These are phyloP conservation scores for Rhodophaea formosa DNA, from an alignment of 2,888 invertebrate genomes.

Conservation along the genomic window DNA sequence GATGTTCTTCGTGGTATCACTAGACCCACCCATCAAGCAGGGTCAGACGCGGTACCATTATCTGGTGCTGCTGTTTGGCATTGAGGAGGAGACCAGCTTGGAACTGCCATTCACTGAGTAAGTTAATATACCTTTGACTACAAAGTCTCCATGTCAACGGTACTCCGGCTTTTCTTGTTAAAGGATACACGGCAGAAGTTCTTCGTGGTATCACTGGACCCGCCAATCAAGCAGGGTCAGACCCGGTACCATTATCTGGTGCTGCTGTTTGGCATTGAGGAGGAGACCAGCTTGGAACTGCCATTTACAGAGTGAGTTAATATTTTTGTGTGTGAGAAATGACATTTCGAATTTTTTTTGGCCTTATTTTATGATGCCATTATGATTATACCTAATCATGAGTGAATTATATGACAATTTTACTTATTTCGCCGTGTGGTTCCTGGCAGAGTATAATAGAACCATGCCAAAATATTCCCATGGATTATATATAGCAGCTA, in stretches of 20 bases:
- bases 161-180: constrained; percentile 94
- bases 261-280: constrained; percentile 95
- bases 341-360: no score
- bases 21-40: constrained; percentile 99
- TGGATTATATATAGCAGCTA: no score
- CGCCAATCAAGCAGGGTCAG: constrained; percentile 99
- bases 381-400: no score
- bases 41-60: constrained; percentile 99
- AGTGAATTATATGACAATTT: no score
- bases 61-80: constrained; percentile 94
- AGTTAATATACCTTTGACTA: constrained; percentile 96
- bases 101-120: constrained; percentile 96
- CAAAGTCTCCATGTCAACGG: constrained; percentile 99
- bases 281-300: constrained; percentile 94
- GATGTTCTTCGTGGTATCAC: constrained; percentile 98
- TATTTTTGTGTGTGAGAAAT: no score
- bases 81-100: constrained; percentile 95
- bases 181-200: constrained; percentile 99
- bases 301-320: constrained; percentile 80
- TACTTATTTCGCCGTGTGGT: no score
- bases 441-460: no score
- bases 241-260: constrained; percentile 98
- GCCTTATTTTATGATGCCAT: no score
- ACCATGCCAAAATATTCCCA: no score
- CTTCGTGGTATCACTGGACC: constrained; percentile 98